These are phyloP conservation scores for Notarius lentiginosus DNA, from an alignment of 2,113 vertebrate species.

Conservation along the genomic window DNA sequence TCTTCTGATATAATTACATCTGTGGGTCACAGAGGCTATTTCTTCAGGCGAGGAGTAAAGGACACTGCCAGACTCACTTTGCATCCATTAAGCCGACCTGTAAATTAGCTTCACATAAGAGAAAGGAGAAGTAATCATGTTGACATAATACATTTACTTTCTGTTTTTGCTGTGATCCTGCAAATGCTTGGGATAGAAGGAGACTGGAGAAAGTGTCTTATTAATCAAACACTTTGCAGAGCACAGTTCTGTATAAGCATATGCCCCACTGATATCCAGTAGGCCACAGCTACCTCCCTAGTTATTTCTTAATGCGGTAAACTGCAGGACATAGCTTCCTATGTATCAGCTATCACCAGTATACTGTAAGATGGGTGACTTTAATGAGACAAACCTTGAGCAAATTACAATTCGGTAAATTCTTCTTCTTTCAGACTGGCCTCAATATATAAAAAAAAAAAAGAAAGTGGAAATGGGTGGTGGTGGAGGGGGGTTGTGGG, in stretches of 20 bases:
- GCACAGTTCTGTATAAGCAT: conserved; percentile 4
- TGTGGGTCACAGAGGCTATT: conserved; percentile 24
- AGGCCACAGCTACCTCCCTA: conserved; percentile 43
- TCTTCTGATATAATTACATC: conserved; percentile 12
- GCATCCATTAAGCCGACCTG: conserved; percentile 30
- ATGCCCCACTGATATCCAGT: conserved; percentile 33
- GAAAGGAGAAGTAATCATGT: conserved; percentile 23
- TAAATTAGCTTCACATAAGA: conserved; percentile 27
- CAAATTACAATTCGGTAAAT: conserved; percentile 33
- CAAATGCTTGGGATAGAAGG: conserved; percentile 9
- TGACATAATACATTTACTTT: conserved; percentile 17
- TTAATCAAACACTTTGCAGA: conserved; percentile 32
- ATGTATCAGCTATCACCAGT: conserved; percentile 31
- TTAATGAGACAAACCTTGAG: conserved; percentile 37
- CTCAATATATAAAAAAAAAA: too few relatives aligned
- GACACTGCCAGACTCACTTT: conserved; percentile 6
- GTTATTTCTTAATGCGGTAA: conserved; percentile 37
- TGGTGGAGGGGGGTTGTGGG: background rate
- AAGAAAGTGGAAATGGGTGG: background rate
- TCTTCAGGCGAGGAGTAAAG: conserved; percentile 13
- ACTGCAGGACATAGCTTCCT: conserved; percentile 17
- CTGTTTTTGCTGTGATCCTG: conserved; percentile 18
- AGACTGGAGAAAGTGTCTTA: background rate
- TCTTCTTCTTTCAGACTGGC: background rate
- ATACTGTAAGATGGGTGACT: conserved; percentile 37